Base-by-base conservation (phyloP, 2,797 vertebrate genomes). In the Hephaestus fuliginosus region DNA sequence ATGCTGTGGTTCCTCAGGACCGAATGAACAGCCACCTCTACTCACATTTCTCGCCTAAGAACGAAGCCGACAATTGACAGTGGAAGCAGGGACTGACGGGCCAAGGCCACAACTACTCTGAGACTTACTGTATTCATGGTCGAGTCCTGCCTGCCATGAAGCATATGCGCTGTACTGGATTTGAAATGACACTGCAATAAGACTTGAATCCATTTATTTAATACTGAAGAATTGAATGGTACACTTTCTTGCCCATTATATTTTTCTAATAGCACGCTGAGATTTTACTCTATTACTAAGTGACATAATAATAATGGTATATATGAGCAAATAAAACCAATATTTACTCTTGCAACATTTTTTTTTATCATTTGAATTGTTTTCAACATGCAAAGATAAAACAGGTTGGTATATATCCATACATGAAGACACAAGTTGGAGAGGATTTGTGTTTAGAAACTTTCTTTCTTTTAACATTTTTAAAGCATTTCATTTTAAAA, bases 21-120 rank as follows among this genome's bases (percentile, higher is more conserved):
- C 90, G 88, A 92, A 97, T 99, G 96, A 96, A 97, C 89, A 95
- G 96, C 94, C 98, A 99, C 96, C 97, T 99, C 91, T 97, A 97
- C 96, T 97, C 95, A 87, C 98, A 99, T 95, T 98, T 97, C 94
- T 94, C 92, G 46, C 76, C 55, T 53, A 95, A 96, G 93, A 95
- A 91, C 81, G 95, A 96, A 86, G 95, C 95, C 86, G 96, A 95
- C 93, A 89, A 94, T 90, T 95, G 94, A 95, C 91, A 85, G 71
- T 63, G 81, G 67, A 80, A 58, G 76, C 86, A 82, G 76, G 85
- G 80, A 84, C 86, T 87, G 85, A 86, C n/a, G 51, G 89, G 74
- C 69, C 65, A 30, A 88, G 70, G 75, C 87, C 78, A 57, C 80
- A 74, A 75, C 86, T 81, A 69, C 88, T 88, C 78, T 65, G 41